phyloP scores from a whole-genome alignment of 2,797 vertebrate genomes.

The Ataeniobius toweri region DNA sequence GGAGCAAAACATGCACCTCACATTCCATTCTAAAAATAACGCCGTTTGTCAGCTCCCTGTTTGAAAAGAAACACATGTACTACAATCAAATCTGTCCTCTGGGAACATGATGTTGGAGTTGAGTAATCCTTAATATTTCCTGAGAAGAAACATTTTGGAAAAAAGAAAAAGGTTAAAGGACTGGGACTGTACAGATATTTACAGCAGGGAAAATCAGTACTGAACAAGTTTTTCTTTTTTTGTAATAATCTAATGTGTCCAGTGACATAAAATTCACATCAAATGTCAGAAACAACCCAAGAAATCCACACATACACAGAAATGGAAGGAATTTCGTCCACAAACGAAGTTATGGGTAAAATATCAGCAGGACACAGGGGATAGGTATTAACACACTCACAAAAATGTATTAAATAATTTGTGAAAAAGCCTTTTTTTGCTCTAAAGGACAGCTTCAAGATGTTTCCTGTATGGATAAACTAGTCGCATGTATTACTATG shows the following conservation, averaged over 20 bases:
- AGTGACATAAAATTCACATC: background rate
- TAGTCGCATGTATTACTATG: too few relatives aligned
- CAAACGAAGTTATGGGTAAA: background rate
- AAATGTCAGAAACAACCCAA: background rate
- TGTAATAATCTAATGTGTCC: background rate
- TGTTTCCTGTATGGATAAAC: too few relatives aligned
- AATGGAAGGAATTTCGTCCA: background rate
- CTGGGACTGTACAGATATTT: background rate
- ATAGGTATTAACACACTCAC: too few relatives aligned
- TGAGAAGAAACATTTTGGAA: slow-evolving; percentile 1
- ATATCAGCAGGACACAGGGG: too few relatives aligned
- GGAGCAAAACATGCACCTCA: slow-evolving; percentile 5
- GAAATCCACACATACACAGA: background rate
- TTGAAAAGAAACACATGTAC: slow-evolving; percentile 29
- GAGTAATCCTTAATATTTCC: slow-evolving; percentile 40
- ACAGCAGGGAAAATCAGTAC: background rate
- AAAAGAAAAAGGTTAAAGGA: background rate
- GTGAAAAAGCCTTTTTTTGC: too few relatives aligned
- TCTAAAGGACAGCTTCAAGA: too few relatives aligned
- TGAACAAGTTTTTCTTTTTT: background rate
- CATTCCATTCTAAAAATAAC: slow-evolving; percentile 57
- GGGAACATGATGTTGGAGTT: slow-evolving; percentile 28
- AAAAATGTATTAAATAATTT: too few relatives aligned
- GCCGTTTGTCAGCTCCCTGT: slow-evolving; percentile 30
- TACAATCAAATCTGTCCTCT: slow-evolving; percentile 20